Percentiles rank a stretch among this genome's conserved stretches.
phyloP scores from a whole-genome alignment of 2,888 invertebrate species.

The Lasioglossum calceatum region DNA sequence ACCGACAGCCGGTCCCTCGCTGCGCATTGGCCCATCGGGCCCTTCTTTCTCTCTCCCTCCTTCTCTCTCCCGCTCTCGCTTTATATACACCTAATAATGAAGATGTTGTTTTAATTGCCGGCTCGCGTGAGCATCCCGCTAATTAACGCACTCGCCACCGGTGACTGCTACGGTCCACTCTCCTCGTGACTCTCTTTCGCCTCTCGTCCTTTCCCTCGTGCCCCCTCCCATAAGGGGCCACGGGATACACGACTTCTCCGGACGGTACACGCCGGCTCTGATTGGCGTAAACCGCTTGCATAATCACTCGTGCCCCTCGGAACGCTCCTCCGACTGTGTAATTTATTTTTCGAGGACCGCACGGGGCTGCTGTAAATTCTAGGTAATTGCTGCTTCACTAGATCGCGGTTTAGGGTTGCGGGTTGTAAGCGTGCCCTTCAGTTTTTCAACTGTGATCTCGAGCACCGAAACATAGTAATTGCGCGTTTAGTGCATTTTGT shows the following conservation, averaged over 20 bases:
- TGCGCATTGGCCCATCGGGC: conserved; percentile 58
- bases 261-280: conserved; percentile 40
- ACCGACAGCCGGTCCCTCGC: conserved; percentile 34
- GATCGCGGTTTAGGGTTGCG: background rate
- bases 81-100: conserved; percentile 82
- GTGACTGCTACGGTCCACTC: conserved; percentile 76
- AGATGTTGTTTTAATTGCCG: conserved; percentile 84
- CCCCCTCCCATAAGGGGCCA: background rate
- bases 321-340: conserved; percentile 24
- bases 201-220: background rate
- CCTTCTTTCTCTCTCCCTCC: conserved; percentile 27
- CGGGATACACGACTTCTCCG: conserved; percentile 29
- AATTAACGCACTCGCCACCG: conserved; percentile 84
- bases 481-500: too few species aligned
- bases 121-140: conserved; percentile 83
- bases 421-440: background rate
- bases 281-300: conserved; percentile 52
- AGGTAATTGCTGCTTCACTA: background rate
- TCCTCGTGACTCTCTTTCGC: conserved; percentile 57
- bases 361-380: background rate
- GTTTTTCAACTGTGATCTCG: background rate
- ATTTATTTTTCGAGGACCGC: conserved; percentile 11
- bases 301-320: conserved; percentile 33
- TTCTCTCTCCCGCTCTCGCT: conserved; percentile 45
- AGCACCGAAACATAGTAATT: too few species aligned